Percentiles rank a stretch among this genome's conserved stretches.
Conservation (phyloP, 92 coral and sea anemone genomes). For the Plumapathes pennacea region DNA sequence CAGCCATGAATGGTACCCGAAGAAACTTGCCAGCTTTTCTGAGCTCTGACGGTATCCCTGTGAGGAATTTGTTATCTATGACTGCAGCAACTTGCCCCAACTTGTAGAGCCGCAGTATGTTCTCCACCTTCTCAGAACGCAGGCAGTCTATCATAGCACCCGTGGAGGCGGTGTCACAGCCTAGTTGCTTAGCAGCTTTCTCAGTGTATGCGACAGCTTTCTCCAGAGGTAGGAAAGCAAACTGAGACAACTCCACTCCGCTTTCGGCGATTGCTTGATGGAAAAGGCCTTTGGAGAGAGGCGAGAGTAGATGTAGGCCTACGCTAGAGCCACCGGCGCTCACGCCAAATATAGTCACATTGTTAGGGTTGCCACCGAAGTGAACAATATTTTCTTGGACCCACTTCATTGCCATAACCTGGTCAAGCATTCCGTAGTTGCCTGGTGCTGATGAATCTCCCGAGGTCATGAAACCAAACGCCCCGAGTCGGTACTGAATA, state of each 20-base stretch:
- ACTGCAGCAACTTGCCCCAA: slow-evolving; percentile 32
- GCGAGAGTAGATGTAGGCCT: slow-evolving; percentile 78
- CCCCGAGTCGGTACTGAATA: slow-evolving; percentile 77
- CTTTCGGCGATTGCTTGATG: slow-evolving; percentile 82
- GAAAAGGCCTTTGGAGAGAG: slow-evolving; percentile 71
- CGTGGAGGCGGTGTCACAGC: slow-evolving; percentile 44
- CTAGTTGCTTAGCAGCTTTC: slow-evolving; percentile 36
- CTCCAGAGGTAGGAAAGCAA: slow-evolving; percentile 61
- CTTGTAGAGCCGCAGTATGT: slow-evolving; percentile 27
- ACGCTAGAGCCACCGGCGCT: slow-evolving; percentile 97
- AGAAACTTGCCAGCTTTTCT: slow-evolving; percentile 38
- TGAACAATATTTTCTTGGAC: slow-evolving; percentile 64
- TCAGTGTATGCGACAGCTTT: slow-evolving; percentile 44
- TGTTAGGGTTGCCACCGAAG: slow-evolving; percentile 86
- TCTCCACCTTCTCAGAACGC: slow-evolving; percentile 31
- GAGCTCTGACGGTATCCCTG: slow-evolving; percentile 60
- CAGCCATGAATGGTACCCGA: slow-evolving; percentile 59
- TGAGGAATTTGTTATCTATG: slow-evolving; percentile 55
- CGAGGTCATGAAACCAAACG: slow-evolving; percentile 72
- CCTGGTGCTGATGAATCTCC: slow-evolving; percentile 59
- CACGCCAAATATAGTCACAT: slow-evolving; percentile 80
- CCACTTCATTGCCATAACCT: slow-evolving; percentile 81
- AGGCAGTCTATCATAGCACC: slow-evolving; percentile 53
- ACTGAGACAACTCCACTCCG: slow-evolving; percentile 85
- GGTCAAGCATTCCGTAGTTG: slow-evolving; percentile 83